Base-by-base conservation (phyloP, 2,113 vertebrate genomes). In the Poecilia latipinna region DNA sequence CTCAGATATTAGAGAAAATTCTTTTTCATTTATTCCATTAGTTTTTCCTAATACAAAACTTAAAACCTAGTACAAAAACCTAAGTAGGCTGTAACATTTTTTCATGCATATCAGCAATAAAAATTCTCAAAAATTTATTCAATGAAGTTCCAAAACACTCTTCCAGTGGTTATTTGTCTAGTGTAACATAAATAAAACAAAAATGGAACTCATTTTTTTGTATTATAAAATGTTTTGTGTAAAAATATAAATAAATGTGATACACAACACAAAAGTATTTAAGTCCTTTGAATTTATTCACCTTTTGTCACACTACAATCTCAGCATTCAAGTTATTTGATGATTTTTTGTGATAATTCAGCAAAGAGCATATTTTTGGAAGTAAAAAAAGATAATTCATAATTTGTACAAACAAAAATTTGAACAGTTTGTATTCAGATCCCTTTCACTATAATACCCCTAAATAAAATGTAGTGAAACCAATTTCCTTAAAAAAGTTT, bases 71-170 rank as follows among this genome's bases (percentile, higher is more conserved):
- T 54, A 72, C 70, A 80, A 90, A 88, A 75, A 85, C 77, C 74
- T 78, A 44, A 54, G 77, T 72, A 74, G 65, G 88, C 84, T 83
- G 75, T 81, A 73, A 78, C 86, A 74, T 79, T 70, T 72, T 79
- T 77, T 79, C 82, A 75, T 75, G 90, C 72, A 83, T 71, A 39
- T 48, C 73, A 75, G 26, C 12, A 3, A 44, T 17, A 44, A 11
- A 37, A 37, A 37, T 37, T 37, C 35, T 37, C 35, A 37, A 37
- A 10, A 37, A 37, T 37, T 64, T 75, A 17, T 44, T 4, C 75
- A 75, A 32, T 62, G 82, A 83, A 44, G 65, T 42, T 72, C 44
- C 37, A 57, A 80, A 35, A 74, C 72, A 78, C 77, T 61, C 65
- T 79, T 85, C 22, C 63, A 74, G 65, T 79, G 76, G 17, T 69